Evolutionary conservation across 2,888 invertebrate genomes (phyloP).

Genomic region (Linhomoeus sp.): DNA sequence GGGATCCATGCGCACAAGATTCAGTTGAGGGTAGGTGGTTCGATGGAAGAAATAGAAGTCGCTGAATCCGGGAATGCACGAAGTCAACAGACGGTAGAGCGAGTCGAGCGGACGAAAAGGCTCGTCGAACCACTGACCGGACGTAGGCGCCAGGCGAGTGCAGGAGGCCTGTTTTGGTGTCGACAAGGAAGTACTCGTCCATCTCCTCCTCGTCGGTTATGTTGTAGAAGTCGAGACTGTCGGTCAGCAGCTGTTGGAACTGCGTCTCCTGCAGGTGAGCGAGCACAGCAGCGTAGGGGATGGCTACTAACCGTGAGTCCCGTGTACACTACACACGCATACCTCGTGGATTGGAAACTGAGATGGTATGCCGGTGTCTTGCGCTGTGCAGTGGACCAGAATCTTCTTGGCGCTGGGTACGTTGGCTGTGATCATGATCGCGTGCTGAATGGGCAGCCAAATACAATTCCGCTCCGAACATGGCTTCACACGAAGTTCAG

Average conservation of each 20-base stretch:
- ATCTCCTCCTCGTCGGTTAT: conserved; percentile 62
- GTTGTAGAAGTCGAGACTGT: conserved; percentile 86
- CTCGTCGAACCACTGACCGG: conserved; percentile 7
- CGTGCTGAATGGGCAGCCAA: conserved; percentile 38
- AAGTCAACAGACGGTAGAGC: too few species aligned
- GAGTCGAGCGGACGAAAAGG: too few species aligned
- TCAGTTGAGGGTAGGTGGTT: conserved; percentile 89
- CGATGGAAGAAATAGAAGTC: conserved; percentile 88
- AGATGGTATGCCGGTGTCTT: conserved; percentile 83
- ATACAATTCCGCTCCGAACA: background rate
- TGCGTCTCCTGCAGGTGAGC: conserved; percentile 61
- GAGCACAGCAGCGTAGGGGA: background rate
- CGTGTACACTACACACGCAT: background rate
- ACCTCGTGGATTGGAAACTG: conserved; percentile 79
- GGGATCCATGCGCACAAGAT: conserved; percentile 73
- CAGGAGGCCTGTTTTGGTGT: conserved; percentile 93
- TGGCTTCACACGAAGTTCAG: background rate
- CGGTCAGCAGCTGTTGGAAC: conserved; percentile 76
- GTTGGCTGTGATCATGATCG: conserved; percentile 86
- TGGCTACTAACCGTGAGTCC: background rate
- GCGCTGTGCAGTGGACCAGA: conserved; percentile 83
- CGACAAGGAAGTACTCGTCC: conserved; percentile 78
- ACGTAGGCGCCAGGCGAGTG: conserved; percentile 87
- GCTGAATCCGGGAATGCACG: conserved; percentile 56
- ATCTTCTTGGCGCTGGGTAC: conserved; percentile 98